Percentiles rank a stretch among this genome's conserved stretches.
These are phyloP conservation scores for Pontoporia blainvillei DNA, from an alignment of 2,113 vertebrate species.

Conservation along the genomic window DNA sequence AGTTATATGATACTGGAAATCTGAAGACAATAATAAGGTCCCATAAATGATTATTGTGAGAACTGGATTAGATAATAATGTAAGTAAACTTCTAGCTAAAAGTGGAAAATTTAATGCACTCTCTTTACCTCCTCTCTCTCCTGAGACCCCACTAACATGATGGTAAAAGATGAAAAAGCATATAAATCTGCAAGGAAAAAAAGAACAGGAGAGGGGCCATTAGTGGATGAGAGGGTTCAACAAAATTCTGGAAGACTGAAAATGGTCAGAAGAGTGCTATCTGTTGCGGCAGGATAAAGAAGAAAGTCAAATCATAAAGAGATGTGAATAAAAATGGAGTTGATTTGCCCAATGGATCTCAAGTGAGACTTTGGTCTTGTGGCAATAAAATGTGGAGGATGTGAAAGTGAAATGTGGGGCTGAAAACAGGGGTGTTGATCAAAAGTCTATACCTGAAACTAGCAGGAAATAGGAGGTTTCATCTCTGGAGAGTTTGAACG, in stretches of 20 bases:
- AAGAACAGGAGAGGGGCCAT: not conserved
- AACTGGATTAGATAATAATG: conserved; percentile 7
- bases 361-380: not conserved
- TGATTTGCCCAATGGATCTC: not conserved
- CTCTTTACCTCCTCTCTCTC: not conserved
- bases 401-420: not conserved
- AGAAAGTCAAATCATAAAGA: not conserved
- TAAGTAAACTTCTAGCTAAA: not conserved
- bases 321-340: not conserved
- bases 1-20: not conserved
- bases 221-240: not conserved
- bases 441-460: not conserved
- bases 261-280: not conserved
- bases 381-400: not conserved
- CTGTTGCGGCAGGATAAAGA: not conserved
- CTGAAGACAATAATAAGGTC: not conserved
- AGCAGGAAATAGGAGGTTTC: too few relatives aligned
- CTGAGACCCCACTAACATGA: not conserved
- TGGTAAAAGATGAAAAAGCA: not conserved
- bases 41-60: conserved; percentile 8
- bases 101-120: not conserved
- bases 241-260: not conserved
- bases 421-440: not conserved
- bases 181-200: not conserved
- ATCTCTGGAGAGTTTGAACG: too few relatives aligned